Percentiles rank a stretch among this genome's conserved stretches.
Evolutionary conservation across 2,888 invertebrate genomes (phyloP).

Genomic region (Parelbella ahira): DNA sequence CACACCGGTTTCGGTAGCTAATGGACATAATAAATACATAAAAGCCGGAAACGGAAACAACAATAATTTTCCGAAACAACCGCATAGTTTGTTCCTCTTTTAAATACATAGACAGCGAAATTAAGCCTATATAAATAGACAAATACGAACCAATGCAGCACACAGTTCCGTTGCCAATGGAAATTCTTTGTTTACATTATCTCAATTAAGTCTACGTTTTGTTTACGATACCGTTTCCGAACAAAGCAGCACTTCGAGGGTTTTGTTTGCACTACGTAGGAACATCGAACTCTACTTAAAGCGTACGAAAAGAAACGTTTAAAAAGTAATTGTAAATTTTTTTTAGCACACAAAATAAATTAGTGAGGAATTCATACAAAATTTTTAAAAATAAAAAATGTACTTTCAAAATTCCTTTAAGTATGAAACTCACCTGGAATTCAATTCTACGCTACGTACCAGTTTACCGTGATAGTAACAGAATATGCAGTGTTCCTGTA

Average conservation of each 20-base stretch:
- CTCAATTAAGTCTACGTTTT: conserved; percentile 75
- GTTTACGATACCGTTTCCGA: conserved; percentile 53
- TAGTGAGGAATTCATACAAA: no score
- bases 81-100: conserved; percentile 22
- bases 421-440: no score
- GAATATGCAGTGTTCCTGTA: no score
- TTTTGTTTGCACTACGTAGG: conserved; percentile 53
- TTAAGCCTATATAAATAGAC: conserved; percentile 32
- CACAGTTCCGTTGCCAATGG: conserved; percentile 52
- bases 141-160: conserved; percentile 30
- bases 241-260: conserved; percentile 60
- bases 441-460: no score
- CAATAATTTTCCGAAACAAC: conserved; percentile 14
- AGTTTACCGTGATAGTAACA: no score
- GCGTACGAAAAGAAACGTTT: no score
- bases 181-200: conserved; percentile 71
- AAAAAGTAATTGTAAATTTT: no score
- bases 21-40: no score
- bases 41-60: conserved; percentile 9
- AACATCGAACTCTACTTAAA: conserved; percentile 12
- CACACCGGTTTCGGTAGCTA: no score
- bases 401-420: no score
- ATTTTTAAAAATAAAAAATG: no score
- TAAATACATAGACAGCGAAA: conserved; percentile 30
- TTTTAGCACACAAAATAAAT: no score